Conservation (phyloP, 2,888 invertebrate species). For the Cybosia mesomella region DNA sequence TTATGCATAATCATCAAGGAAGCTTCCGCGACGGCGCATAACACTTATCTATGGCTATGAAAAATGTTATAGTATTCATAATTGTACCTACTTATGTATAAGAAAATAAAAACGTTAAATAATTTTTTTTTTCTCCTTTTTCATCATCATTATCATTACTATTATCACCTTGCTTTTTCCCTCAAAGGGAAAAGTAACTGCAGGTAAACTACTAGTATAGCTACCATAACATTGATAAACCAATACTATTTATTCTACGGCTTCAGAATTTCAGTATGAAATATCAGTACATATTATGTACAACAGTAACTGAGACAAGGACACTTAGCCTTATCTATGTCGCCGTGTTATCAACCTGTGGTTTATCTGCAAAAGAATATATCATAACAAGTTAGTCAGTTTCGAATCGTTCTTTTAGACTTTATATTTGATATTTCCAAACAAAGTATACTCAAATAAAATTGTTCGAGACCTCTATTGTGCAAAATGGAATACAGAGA, state of each 20-base stretch:
- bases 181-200: neutral
- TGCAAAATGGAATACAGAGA: constrained; percentile 12
- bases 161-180: neutral
- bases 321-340: constrained; percentile 6
- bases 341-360: neutral
- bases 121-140: neutral
- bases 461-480: neutral
- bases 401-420: neutral
- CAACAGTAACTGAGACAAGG: constrained; percentile 2
- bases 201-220: neutral
- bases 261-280: neutral
- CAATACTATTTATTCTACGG: neutral
- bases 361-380: constrained; percentile 8
- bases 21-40: no score
- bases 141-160: neutral
- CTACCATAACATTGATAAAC: neutral
- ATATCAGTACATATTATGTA: neutral
- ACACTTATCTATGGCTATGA: no score
- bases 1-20: no score
- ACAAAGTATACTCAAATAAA: neutral
- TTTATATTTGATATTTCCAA: constrained; percentile 1
- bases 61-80: neutral
- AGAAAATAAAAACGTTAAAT: neutral
- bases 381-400: neutral
- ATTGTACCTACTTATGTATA: neutral